Conservation (phyloP, 2,113 vertebrate species). For the Electrona antarctica region DNA sequence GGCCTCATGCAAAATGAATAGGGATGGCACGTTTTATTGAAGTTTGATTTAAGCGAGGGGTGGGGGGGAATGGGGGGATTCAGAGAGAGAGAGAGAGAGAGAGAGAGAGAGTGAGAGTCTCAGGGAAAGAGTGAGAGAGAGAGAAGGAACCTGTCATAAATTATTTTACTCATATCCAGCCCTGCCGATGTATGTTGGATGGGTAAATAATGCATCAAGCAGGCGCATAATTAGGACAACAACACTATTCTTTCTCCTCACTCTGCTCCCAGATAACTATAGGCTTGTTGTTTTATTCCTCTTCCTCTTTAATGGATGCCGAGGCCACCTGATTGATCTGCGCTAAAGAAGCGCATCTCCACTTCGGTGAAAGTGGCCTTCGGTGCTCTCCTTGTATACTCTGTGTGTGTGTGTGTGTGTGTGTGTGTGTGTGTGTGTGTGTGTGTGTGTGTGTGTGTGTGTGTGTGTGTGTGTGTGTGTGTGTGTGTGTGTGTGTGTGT, state of each 20-base stretch:
- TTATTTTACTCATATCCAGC: slow-evolving; percentile 82
- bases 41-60: slow-evolving; percentile 80
- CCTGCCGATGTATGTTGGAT: slow-evolving; percentile 78
- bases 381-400: slow-evolving; percentile 35
- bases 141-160: slow-evolving; percentile 80
- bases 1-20: slow-evolving; percentile 82
- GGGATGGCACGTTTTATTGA: slow-evolving; percentile 82
- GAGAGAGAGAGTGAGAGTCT: slow-evolving; percentile 36
- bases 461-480: background rate
- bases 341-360: slow-evolving; percentile 47
- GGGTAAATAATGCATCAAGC: slow-evolving; percentile 83
- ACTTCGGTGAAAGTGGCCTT: slow-evolving; percentile 70
- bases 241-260: slow-evolving; percentile 74
- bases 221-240: slow-evolving; percentile 83
- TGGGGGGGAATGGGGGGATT: slow-evolving; percentile 44
- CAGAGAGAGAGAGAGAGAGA: slow-evolving; percentile 51
- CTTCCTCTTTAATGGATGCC: slow-evolving; percentile 70
- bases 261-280: slow-evolving; percentile 64
- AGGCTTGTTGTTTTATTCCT: slow-evolving; percentile 41
- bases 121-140: slow-evolving; percentile 35
- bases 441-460: slow-evolving; percentile 6
- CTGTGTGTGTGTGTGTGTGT: background rate
- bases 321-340: slow-evolving; percentile 78
- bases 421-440: slow-evolving; percentile 6
- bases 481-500: slow-evolving; percentile 8